Conservation (phyloP, 2,797 vertebrate genomes). For the Peromyscus eremicus region DNA sequence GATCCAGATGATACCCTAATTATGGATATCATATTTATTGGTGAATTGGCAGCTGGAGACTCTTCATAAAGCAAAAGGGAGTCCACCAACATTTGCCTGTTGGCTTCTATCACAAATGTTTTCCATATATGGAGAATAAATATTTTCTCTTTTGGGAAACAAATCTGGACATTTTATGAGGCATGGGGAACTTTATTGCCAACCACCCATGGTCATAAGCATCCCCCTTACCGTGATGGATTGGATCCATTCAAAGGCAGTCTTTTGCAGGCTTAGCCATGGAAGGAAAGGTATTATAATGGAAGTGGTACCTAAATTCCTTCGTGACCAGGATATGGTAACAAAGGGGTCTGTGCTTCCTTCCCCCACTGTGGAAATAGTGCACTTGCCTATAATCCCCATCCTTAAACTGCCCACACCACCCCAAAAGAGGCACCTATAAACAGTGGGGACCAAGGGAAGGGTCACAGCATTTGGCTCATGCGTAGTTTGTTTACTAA, state of each 20-base stretch:
- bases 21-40: not conserved
- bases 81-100: not conserved
- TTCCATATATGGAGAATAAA: not conserved
- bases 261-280: not conserved
- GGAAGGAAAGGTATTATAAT: not conserved
- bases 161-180: not conserved
- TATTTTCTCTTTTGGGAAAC: not conserved
- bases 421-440: not conserved
- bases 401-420: not conserved
- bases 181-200: not conserved
- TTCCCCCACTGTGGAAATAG: not conserved
- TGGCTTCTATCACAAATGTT: not conserved
- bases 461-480: not conserved
- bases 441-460: not conserved
- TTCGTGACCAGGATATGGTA: not conserved
- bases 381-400: not conserved
- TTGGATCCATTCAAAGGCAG: not conserved
- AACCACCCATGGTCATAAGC: not conserved
- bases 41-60: not conserved
- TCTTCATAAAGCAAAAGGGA: not conserved
- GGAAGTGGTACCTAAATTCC: too few relatives aligned
- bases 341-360: not conserved
- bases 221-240: too few relatives aligned
- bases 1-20: not conserved
- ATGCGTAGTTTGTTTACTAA: not conserved